Evolutionary conservation across 2,797 vertebrate genomes (phyloP).

Genomic region (Clarias laeviceps): DNA sequence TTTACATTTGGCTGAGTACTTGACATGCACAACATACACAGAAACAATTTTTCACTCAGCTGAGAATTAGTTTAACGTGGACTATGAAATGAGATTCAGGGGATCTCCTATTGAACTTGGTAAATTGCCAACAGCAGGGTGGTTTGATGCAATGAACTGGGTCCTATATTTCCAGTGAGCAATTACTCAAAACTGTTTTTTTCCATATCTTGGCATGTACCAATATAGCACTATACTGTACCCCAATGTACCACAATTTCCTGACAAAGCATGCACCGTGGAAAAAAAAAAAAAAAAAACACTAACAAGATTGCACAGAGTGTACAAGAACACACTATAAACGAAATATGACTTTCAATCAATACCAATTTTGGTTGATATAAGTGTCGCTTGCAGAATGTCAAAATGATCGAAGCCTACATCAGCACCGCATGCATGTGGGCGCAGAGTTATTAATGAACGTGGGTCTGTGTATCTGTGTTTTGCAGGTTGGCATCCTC

Average conservation of each 20-base stretch:
- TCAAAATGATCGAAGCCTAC: neutral
- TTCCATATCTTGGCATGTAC: neutral
- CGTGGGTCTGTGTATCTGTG: neutral
- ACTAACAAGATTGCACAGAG: neutral
- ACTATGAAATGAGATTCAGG: conserved; percentile 46
- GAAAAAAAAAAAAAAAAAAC: neutral
- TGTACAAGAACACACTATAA: neutral
- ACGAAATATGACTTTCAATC: neutral
- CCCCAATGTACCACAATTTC: neutral
- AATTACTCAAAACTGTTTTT: conserved; percentile 4
- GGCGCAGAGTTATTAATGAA: neutral
- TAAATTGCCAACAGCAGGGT: conserved; percentile 41
- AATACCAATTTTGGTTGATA: neutral
- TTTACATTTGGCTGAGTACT: conserved; percentile 34
- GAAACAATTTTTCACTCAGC: conserved; percentile 49
- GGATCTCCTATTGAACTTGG: conserved; percentile 36
- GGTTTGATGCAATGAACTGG: conserved; percentile 41
- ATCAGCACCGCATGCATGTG: neutral
- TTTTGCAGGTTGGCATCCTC: conserved; percentile 15
- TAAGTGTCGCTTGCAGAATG: neutral
- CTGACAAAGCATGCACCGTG: neutral
- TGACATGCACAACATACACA: conserved; percentile 31
- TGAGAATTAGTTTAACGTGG: conserved; percentile 48
- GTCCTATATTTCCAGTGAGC: conserved; percentile 14
- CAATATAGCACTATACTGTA: no score